Evolutionary conservation across 2,113 vertebrate genomes (phyloP).

Genomic region (Thunnus thynnus): DNA sequence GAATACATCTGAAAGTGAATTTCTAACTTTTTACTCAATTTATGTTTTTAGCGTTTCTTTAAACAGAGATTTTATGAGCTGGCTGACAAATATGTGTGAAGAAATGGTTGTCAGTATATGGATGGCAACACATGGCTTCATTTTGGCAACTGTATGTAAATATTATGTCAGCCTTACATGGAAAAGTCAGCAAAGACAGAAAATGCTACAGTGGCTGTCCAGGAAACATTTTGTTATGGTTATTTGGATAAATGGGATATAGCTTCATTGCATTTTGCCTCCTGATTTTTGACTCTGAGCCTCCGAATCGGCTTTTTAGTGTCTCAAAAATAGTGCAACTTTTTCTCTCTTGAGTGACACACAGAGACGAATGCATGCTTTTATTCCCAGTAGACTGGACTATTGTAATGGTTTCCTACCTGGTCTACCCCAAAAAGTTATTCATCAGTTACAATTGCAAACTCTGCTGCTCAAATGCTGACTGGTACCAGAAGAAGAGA

Average conservation of each 20-base stretch:
- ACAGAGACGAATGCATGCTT: too few relatives aligned
- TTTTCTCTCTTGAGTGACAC: too few relatives aligned
- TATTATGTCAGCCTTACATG: conserved; percentile 28
- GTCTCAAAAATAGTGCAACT: too few relatives aligned
- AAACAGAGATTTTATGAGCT: conserved; percentile 16
- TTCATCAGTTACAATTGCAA: too few relatives aligned
- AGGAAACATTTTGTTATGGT: not conserved
- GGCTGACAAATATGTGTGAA: not conserved
- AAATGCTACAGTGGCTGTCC: not conserved
- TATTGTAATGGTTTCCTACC: too few relatives aligned
- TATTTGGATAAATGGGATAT: not conserved
- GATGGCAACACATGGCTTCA: conserved; percentile 18
- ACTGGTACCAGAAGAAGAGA: too few relatives aligned
- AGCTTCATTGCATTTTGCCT: not conserved
- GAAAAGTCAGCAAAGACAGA: conserved; percentile 1
- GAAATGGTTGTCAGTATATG: conserved; percentile 6
- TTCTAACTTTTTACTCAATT: not conserved
- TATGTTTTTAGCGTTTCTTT: conserved; percentile 8
- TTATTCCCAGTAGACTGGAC: too few relatives aligned
- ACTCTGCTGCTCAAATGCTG: too few relatives aligned
- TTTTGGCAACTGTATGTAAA: conserved; percentile 25
- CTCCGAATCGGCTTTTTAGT: too few relatives aligned
- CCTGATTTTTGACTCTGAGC: not conserved
- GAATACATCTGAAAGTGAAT: not conserved
- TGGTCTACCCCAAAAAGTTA: too few relatives aligned